phyloP scores from a whole-genome alignment of 2,113 vertebrate genomes.

The Toxotes chatareus region DNA sequence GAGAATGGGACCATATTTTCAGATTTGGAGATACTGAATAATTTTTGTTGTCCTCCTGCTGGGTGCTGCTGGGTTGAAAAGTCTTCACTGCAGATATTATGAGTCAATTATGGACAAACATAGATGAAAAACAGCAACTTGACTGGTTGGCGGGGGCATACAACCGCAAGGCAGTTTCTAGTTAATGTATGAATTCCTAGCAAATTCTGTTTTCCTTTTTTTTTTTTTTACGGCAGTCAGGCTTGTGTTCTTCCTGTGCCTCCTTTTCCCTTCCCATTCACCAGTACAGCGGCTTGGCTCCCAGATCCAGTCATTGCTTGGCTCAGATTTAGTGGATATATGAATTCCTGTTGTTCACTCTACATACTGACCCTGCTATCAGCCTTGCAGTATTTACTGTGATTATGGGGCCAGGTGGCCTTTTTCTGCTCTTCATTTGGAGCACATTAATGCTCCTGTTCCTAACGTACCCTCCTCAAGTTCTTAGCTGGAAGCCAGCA shows the following conservation, averaged over 20 bases:
- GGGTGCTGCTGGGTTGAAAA: no score
- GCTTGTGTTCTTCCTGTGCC: constrained; percentile 13
- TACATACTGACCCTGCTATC: constrained; percentile 12
- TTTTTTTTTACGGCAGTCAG: constrained; percentile 19
- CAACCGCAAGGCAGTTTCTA: no score
- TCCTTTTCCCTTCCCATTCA: background rate
- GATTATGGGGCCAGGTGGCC: background rate
- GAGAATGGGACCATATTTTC: no score
- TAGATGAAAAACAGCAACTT: no score
- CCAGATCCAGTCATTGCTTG: background rate
- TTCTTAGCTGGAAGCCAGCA: constrained; percentile 17
- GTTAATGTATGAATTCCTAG: constrained; percentile 30
- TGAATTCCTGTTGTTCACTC: constrained; percentile 1
- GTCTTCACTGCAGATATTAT: no score
- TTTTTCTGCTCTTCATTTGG: constrained; percentile 5
- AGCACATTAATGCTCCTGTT: background rate
- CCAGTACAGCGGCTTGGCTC: background rate
- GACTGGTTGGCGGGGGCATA: no score
- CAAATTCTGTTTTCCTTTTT: background rate
- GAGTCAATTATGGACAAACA: no score
- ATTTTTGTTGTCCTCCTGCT: no score
- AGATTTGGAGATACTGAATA: no score
- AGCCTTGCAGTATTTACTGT: constrained; percentile 28
- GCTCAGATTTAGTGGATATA: constrained; percentile 5
- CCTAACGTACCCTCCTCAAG: background rate